Percentiles rank a stretch among this genome's conserved stretches.
Evolutionary conservation across 2,888 invertebrate species (phyloP).

Genomic region (Malacosoma neustria): DNA sequence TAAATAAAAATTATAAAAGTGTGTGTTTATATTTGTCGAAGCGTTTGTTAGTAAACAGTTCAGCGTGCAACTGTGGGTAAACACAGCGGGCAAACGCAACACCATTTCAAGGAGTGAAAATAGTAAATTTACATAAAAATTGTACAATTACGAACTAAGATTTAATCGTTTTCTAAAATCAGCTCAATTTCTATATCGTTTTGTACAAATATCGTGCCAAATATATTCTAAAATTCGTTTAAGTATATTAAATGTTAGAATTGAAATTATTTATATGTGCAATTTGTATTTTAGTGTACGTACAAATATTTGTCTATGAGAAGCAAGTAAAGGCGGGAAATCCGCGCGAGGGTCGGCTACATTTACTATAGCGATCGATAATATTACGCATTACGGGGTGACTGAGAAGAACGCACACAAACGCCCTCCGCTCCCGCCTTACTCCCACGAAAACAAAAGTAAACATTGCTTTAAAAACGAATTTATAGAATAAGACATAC

Average conservation of each 20-base stretch:
- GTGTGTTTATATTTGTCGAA: constrained; percentile 11
- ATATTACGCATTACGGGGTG: constrained; percentile 70
- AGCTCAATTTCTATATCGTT: constrained; percentile 4
- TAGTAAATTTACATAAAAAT: constrained; percentile 9
- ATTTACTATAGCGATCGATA: constrained; percentile 71
- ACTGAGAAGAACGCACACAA: constrained; percentile 48
- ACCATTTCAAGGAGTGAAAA: constrained; percentile 24
- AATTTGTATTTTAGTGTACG: background rate
- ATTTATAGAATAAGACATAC: constrained; percentile 60
- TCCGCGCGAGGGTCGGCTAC: constrained; percentile 43
- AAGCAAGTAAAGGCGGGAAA: constrained; percentile 1
- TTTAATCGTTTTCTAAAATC: background rate
- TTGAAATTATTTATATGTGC: constrained; percentile 7
- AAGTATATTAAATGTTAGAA: constrained; percentile 13
- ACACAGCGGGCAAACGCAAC: constrained; percentile 26
- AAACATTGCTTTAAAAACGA: constrained; percentile 68
- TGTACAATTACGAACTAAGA: background rate
- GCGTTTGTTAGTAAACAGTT: constrained; percentile 67
- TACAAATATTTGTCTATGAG: background rate
- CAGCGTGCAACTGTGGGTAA: constrained; percentile 47
- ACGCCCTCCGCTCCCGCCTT: constrained; percentile 29
- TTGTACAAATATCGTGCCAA: constrained; percentile 27
- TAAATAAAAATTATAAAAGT: constrained; percentile 23
- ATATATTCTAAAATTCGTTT: constrained; percentile 17
- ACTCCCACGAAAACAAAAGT: constrained; percentile 50